Percentiles rank a stretch among this genome's conserved stretches.
Evolutionary conservation across 2,113 vertebrate genomes (phyloP).

Genomic region (Rostratula benghalensis): DNA sequence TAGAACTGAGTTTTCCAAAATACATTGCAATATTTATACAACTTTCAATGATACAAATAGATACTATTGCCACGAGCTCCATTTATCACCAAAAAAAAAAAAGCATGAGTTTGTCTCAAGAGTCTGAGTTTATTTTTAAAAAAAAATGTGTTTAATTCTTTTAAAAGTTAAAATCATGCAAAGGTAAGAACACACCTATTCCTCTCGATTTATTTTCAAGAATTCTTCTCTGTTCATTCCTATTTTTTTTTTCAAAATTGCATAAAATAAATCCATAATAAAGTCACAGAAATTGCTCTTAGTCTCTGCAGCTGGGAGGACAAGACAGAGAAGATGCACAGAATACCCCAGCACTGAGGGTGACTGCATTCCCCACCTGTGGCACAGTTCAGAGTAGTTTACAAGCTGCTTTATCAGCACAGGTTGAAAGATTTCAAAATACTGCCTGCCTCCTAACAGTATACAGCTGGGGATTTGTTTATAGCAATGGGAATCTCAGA

Average conservation of each 20-base stretch:
- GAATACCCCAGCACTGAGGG: not conserved
- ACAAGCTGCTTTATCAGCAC: not conserved
- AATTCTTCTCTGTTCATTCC: not conserved
- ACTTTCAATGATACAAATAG: not conserved
- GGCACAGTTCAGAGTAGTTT: not conserved
- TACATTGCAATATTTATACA: not conserved
- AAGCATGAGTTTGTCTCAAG: not conserved
- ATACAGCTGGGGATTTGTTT: not conserved
- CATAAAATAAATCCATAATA: not conserved
- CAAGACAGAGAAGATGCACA: not conserved
- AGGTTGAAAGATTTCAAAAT: not conserved
- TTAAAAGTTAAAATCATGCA: not conserved
- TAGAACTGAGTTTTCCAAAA: not conserved
- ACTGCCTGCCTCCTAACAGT: not conserved
- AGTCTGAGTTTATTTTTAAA: not conserved
- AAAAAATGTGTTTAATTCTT: not conserved
- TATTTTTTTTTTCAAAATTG: not conserved
- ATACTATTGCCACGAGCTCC: not conserved
- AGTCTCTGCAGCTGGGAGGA: not conserved
- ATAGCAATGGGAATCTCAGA: not conserved
- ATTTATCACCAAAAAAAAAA: not conserved
- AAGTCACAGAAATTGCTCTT: not conserved
- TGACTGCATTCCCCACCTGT: not conserved
- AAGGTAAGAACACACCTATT: not conserved
- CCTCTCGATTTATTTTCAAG: not conserved